A percentile compares a stretch with the other conserved stretches of the same genome.
phyloP scores from a whole-genome alignment of 2,113 vertebrate species.

The Ammodramus savannarum region DNA sequence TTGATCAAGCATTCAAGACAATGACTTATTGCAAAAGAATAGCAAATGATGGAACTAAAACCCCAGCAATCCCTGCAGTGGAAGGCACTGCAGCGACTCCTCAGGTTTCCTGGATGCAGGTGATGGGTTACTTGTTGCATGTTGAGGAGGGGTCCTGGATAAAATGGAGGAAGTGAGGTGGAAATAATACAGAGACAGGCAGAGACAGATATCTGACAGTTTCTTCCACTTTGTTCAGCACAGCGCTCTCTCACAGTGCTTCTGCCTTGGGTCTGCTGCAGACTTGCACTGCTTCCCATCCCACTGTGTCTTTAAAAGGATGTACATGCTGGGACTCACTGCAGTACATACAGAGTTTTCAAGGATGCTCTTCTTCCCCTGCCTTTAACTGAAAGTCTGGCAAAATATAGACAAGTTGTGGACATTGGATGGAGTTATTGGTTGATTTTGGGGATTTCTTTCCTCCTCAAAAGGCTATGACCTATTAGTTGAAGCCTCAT shows the following conservation, averaged over 20 bases:
- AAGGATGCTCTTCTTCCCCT: background rate
- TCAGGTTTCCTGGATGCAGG: background rate
- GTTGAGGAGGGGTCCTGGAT: background rate
- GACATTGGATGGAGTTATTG: background rate
- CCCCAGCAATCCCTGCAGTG: background rate
- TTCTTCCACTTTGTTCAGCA: conserved; percentile 37
- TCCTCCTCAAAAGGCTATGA: background rate
- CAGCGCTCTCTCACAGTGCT: background rate
- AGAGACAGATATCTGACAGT: background rate
- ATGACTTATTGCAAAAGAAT: background rate
- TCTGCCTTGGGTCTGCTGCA: background rate
- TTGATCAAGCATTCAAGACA: background rate
- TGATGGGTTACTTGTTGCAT: background rate
- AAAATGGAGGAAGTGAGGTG: conserved; percentile 7
- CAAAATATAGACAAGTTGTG: background rate
- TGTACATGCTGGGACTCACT: background rate
- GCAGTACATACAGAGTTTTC: background rate
- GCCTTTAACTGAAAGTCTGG: background rate
- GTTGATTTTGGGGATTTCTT: background rate
- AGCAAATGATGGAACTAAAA: background rate
- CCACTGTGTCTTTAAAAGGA: background rate
- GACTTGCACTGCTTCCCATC: background rate
- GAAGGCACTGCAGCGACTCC: background rate
- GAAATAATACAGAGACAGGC: background rate
- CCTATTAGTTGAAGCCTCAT: background rate